These are phyloP conservation scores for Brachirus orientalis DNA, from an alignment of 2,113 vertebrate species.

Conservation along the genomic window DNA sequence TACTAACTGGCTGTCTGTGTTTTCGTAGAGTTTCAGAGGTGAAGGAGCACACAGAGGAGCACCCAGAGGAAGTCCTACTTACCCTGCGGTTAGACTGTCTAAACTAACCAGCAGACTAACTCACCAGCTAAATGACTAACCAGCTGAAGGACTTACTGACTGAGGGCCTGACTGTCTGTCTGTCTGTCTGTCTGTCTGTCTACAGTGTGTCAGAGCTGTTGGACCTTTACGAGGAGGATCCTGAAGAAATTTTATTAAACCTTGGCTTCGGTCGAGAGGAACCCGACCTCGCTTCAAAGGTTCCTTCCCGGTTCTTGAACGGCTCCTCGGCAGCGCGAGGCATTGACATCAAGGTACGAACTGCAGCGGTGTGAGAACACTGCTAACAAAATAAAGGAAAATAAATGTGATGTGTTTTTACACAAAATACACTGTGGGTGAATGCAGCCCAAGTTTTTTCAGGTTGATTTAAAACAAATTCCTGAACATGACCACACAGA, in stretches of 20 bases:
- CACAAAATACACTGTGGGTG: too few relatives aligned
- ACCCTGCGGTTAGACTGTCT: constrained; percentile 42
- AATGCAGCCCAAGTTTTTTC: too few relatives aligned
- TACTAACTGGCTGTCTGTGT: constrained; percentile 52
- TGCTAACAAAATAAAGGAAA: neutral
- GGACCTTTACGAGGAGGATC: constrained; percentile 97
- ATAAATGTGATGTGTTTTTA: too few relatives aligned
- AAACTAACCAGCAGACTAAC: constrained; percentile 51
- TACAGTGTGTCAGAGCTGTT: constrained; percentile 94
- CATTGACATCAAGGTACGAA: constrained; percentile 91
- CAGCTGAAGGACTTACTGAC: neutral
- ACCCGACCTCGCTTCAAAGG: constrained; percentile 93
- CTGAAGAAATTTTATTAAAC: constrained; percentile 96
- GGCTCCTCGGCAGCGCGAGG: constrained; percentile 89
- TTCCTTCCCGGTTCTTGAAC: constrained; percentile 95
- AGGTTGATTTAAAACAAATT: too few relatives aligned
- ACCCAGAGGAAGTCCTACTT: constrained; percentile 26
- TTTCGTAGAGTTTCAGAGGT: constrained; percentile 36
- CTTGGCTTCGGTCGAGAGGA: constrained; percentile 97
- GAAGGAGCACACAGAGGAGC: constrained; percentile 30
- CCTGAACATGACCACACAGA: too few relatives aligned
- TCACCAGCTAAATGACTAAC: constrained; percentile 19
- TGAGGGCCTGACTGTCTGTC: neutral
- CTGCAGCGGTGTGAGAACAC: neutral
- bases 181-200: constrained; percentile 22